These are phyloP conservation scores for Lithodes maja DNA, from an alignment of 2,888 invertebrate genomes.

Conservation along the genomic window DNA sequence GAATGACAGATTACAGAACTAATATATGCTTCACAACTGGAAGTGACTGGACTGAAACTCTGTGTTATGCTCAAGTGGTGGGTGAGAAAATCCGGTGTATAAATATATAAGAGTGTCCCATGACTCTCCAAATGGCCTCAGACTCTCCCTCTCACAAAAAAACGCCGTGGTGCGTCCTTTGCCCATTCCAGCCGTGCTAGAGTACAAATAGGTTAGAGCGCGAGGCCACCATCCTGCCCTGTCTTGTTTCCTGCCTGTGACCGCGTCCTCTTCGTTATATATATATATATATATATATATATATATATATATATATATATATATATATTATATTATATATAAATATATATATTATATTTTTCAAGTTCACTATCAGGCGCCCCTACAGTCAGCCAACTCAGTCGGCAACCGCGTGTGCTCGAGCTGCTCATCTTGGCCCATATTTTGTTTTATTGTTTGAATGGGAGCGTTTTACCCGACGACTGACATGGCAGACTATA, in stretches of 20 bases:
- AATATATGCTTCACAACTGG: not conserved
- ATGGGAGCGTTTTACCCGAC: conserved; percentile 9
- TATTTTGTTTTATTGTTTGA: not conserved
- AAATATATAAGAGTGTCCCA: conserved; percentile 31
- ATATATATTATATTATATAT: too few relatives aligned
- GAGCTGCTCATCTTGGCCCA: conserved; percentile 2
- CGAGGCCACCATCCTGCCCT: conserved; percentile 66
- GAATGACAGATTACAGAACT: conserved; percentile 2
- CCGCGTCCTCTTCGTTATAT: conserved; percentile 46
- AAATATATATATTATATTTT: not conserved
- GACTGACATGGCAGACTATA: conserved; percentile 42
- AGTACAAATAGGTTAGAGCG: conserved; percentile 69
- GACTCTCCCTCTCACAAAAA: conserved; percentile 47
- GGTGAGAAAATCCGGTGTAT: conserved; percentile 45
- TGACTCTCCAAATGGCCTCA: conserved; percentile 55
- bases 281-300: too few relatives aligned
- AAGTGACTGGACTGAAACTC: conserved; percentile 34
- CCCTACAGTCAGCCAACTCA: conserved; percentile 56
- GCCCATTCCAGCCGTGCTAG: conserved; percentile 68
- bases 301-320: too few relatives aligned
- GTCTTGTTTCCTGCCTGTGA: conserved; percentile 66
- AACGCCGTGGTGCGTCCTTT: conserved; percentile 63
- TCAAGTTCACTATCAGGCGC: conserved; percentile 19
- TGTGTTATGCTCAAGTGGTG: conserved; percentile 63
- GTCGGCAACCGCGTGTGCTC: conserved; percentile 43